Percentiles rank a stretch among this genome's conserved stretches.
These are phyloP conservation scores for Dinomys branickii DNA, from an alignment of 2,113 vertebrate species.

Conservation along the genomic window DNA sequence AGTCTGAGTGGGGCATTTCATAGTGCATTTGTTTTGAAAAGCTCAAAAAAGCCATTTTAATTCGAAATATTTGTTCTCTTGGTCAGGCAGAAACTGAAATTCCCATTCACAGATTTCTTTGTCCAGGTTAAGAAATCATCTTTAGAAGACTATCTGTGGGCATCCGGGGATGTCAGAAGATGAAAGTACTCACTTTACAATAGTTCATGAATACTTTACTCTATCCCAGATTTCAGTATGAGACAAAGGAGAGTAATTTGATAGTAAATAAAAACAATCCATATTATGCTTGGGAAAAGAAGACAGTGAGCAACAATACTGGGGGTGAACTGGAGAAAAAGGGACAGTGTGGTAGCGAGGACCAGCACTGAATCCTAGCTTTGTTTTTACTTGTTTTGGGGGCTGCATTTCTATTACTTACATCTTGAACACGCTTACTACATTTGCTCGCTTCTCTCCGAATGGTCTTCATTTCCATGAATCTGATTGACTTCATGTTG, in stretches of 20 bases:
- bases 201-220: background rate
- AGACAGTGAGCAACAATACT: background rate
- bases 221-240: background rate
- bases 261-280: background rate
- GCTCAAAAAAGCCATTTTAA: background rate
- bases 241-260: background rate
- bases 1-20: background rate
- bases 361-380: background rate
- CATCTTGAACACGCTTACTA: background rate
- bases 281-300: background rate
- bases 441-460: slow-evolving; percentile 7
- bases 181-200: background rate
- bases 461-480: background rate
- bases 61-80: slow-evolving; percentile 11
- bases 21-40: background rate
- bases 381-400: background rate
- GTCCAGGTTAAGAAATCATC: background rate
- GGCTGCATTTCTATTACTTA: background rate
- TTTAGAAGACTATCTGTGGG: background rate
- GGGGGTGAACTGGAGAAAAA: background rate
- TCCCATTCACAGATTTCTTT: background rate
- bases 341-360: background rate
- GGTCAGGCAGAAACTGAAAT: background rate
- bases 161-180: background rate
- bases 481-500: background rate